Base-by-base conservation (phyloP, 2,888 invertebrate species). In the Pyrrhosoma nymphula region DNA sequence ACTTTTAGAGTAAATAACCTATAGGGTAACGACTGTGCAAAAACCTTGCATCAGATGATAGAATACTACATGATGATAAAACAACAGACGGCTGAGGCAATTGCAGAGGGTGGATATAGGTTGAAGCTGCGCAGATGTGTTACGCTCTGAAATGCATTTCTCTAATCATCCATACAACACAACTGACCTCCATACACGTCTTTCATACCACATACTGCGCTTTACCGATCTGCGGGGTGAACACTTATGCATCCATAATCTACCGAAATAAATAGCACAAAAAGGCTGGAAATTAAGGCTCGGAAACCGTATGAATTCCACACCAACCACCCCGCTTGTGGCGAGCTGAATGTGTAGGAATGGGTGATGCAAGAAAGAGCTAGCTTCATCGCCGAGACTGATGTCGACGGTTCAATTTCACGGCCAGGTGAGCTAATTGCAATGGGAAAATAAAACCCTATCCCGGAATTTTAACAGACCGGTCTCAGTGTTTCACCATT, bases 391-490 rank as follows among this genome's bases (percentile, higher is more conserved):
- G n/a, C 82, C 30, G 4, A 12, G 82, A 82, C 82, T 82, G 35
- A 82, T 35, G 82, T n/a, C 35, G 35, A 35, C 82, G 30, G n/a
- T 82, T 82, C 82, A 35, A 82, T 82, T 82, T 82, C 82, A 82
- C 82, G 82, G 30, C 82, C 82, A 82, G 82, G 82, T 82, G 82
- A 14, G 3, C 82, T 82, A 82, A 82, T 82, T 82, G 82, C 35
- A n/a, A 82, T 26, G 82, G 26, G 82, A 35, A 82, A 82, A 82
- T 82, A 82, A 82, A 47, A 82, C 35, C 30, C 82, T 35, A 35
- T n/a, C 0, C 35, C 35, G 82, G 82, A 35, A 82, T 82, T 82
- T 82, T 35, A 82, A 82, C 82, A 18, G 26, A n/a, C 30, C 82
- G 30, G 82, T 82, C 14, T 16, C 82, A 18, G 82, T 82, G 82